Conservation (phyloP, 2,797 vertebrate genomes). For the Notolepis coatsorum region DNA sequence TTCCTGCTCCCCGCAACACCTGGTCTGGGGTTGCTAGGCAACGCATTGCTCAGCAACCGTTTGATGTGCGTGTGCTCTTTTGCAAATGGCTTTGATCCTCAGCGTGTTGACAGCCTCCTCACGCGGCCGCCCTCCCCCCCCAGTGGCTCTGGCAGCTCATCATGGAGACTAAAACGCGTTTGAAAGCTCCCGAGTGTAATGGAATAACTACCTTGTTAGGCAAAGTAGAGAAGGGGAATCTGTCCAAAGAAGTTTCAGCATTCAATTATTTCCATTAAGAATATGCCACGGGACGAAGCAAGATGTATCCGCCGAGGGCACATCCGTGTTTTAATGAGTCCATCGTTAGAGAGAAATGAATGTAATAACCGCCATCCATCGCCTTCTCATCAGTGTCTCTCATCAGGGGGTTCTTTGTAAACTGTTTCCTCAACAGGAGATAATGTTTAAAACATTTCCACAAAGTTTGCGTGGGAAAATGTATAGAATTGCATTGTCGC, state of each 20-base stretch:
- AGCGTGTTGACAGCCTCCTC: constrained; percentile 71
- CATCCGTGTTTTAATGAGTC: constrained; percentile 19
- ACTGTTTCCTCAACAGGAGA: no score
- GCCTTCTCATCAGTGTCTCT: neutral
- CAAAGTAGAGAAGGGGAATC: constrained; percentile 67
- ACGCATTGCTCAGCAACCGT: constrained; percentile 70
- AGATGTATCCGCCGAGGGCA: neutral
- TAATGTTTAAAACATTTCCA: neutral
- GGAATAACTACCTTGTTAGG: constrained; percentile 73
- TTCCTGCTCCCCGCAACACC: constrained; percentile 73
- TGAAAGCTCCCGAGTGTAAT: constrained; percentile 75
- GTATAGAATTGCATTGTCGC: neutral
- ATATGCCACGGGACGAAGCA: constrained; percentile 9
- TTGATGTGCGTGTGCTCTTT: constrained; percentile 78
- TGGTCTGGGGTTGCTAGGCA: constrained; percentile 85
- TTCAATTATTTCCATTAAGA: constrained; percentile 55
- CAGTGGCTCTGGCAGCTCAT: constrained; percentile 76
- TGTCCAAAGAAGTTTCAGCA: constrained; percentile 67
- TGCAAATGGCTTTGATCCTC: constrained; percentile 82
- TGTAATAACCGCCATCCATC: constrained; percentile 2
- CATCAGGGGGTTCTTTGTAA: no score
- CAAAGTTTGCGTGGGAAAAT: no score
- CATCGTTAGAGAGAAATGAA: constrained; percentile 25
- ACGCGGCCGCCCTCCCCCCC: constrained; percentile 70
- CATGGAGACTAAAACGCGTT: constrained; percentile 71